Evolutionary conservation across 64 coral and sea anemone species (phyloP), one percentile per base, ranked within the genome.

Genomic region (Actinia tenebrosa): DNA sequence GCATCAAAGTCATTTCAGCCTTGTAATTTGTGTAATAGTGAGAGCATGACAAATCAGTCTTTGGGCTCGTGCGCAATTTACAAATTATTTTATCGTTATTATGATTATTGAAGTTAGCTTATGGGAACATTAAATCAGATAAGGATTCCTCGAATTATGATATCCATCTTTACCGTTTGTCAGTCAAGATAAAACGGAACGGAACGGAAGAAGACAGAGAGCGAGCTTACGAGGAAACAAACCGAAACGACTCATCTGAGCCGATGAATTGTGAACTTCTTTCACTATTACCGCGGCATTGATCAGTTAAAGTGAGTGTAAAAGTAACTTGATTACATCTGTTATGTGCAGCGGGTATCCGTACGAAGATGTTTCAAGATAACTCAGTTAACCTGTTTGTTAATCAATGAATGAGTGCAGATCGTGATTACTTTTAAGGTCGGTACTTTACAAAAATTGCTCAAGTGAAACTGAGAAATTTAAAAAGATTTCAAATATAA

Each of bases 51-150:
- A 75, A 75, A 75, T 75, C 69, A 30, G 10, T 75, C 42, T 26
- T 14, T 42, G 69, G 23, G 7, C 26, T 43, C 63, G 19, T 75
- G 69, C 15, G 20, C 26, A 75, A 75, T 75, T 75, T 26, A 42
- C 26, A 15, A 42, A 11, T 0, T 25, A 3, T 75, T 42, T 75
- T 75, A 75, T 75, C 22, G 25, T 75, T 30, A 75, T 75, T 43
- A 75, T 75, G 69, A 75, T 75, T 26, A 75, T 75, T 75, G 15
- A 75, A 75, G 26, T 37, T 75, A 75, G 69, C 26, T 75, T 75
- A 75, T 27, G 69, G 25, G 25, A 75, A 75, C 10, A 11, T 75
- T 75, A 7, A 25, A 75, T 75, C 69, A 75, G 69, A 75, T 75
- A 75, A 75, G 26, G 13, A 75, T 27, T 75, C 69, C 10, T 75